phyloP scores from a whole-genome alignment of 2,888 invertebrate species.

The Ochlodes sylvanus region DNA sequence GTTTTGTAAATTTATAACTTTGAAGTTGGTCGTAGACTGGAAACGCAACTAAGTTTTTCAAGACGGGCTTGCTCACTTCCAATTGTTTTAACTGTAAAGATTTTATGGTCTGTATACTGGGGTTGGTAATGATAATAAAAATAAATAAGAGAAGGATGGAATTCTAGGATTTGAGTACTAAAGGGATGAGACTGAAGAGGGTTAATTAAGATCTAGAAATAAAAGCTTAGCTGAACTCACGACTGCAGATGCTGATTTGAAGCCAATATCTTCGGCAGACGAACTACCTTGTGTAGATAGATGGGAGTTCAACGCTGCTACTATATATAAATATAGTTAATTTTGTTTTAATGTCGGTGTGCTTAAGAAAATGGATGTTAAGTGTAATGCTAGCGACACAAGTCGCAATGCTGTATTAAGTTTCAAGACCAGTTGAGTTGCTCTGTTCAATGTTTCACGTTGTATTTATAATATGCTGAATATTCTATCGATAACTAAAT shows the following conservation, averaged over 20 bases:
- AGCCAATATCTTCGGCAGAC: slow-evolving; percentile 4
- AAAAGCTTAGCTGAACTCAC: slow-evolving; percentile 43
- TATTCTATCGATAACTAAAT: slow-evolving; percentile 81
- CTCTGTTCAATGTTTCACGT: slow-evolving; percentile 81
- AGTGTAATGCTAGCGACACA: slow-evolving; percentile 61
- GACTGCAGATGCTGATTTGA: slow-evolving; percentile 21
- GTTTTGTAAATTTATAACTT: slow-evolving; percentile 34
- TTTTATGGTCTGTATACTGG: slow-evolving; percentile 24
- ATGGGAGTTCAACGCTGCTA: slow-evolving; percentile 41
- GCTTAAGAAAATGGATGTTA: slow-evolving; percentile 72
- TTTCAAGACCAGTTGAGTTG: slow-evolving; percentile 77
- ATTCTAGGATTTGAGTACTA: slow-evolving; percentile 42
- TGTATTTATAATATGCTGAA: slow-evolving; percentile 84
- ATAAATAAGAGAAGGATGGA: slow-evolving; percentile 38
- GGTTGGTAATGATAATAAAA: slow-evolving; percentile 37
- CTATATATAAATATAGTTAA: slow-evolving; percentile 50
- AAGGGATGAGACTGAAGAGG: slow-evolving; percentile 54
- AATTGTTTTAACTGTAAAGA: slow-evolving; percentile 47
- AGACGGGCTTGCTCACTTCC: slow-evolving; percentile 72
- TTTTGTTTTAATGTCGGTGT: slow-evolving; percentile 71
- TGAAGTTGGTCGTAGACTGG: slow-evolving; percentile 56
- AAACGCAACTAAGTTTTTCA: slow-evolving; percentile 47
- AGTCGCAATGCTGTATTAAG: slow-evolving; percentile 78
- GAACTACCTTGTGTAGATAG: slow-evolving; percentile 23
- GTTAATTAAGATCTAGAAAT: slow-evolving; percentile 44